phyloP scores from a whole-genome alignment of 2,888 invertebrate species.

The Linnaemya vulpina region DNA sequence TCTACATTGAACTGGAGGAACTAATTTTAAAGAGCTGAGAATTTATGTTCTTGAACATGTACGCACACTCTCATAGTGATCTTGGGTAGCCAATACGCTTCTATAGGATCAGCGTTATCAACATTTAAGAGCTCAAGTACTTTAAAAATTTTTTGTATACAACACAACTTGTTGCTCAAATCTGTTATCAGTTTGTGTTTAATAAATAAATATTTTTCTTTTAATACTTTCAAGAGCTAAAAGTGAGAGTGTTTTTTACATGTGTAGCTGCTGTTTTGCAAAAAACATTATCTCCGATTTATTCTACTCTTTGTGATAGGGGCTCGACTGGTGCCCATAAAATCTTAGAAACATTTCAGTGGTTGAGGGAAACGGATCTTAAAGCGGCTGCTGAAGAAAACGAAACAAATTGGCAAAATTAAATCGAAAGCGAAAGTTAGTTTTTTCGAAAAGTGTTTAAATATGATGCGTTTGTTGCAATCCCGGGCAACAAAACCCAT shows the following conservation, averaged over 20 bases:
- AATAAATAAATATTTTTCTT: constrained; percentile 1
- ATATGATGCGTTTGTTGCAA: constrained; percentile 79
- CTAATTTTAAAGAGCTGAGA: constrained; percentile 17
- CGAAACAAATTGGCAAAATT: constrained; percentile 17
- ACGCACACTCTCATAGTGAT: background rate
- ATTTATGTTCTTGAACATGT: constrained; percentile 20
- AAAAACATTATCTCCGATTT: constrained; percentile 25
- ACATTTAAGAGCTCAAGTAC: constrained; percentile 7
- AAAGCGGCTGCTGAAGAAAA: constrained; percentile 52
- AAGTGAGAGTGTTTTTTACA: constrained; percentile 45
- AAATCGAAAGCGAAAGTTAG: constrained; percentile 30
- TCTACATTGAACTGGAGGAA: background rate
- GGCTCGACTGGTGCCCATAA: constrained; percentile 68
- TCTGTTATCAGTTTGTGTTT: constrained; percentile 51
- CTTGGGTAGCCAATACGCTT: constrained; percentile 14
- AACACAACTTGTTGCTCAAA: constrained; percentile 26
- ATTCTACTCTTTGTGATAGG: constrained; percentile 67
- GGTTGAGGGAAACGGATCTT: constrained; percentile 77
- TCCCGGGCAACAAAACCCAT: constrained; percentile 75
- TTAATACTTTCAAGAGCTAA: constrained; percentile 23
- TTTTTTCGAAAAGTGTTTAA: constrained; percentile 63
- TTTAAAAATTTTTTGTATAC: constrained; percentile 21
- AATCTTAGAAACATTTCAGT: constrained; percentile 77
- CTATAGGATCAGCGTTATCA: constrained; percentile 48
- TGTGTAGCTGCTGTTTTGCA: background rate